A percentile compares a stretch with the other conserved stretches of the same genome.
Conservation (phyloP, 2,113 vertebrate species). For the Myrmecophaga tridactyla region DNA sequence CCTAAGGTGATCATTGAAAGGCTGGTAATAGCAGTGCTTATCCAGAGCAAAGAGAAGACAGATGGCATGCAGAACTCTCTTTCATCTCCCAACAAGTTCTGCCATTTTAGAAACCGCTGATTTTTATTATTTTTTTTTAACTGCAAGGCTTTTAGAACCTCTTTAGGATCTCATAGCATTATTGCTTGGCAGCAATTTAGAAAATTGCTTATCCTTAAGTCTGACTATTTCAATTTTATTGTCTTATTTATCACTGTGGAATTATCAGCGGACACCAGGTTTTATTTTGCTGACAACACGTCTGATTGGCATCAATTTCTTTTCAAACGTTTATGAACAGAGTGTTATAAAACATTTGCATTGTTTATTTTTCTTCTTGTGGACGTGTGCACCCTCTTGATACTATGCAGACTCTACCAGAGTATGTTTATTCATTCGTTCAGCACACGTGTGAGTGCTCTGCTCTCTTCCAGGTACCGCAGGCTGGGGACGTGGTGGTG, state of each 20-base stretch:
- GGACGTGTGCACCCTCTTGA: neutral
- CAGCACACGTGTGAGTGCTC: neutral
- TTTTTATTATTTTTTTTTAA: too few species aligned
- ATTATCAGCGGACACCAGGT: neutral
- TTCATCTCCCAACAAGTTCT: neutral
- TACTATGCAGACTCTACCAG: neutral
- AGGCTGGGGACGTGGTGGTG: neutral
- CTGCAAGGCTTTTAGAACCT: neutral
- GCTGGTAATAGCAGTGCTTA: too few species aligned
- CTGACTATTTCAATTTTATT: neutral
- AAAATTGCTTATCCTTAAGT: neutral
- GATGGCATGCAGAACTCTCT: neutral
- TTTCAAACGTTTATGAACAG: neutral
- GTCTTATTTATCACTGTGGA: neutral
- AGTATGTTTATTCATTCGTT: neutral
- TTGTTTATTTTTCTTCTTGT: neutral
- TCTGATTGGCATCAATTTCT: neutral
- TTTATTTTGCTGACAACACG: neutral
- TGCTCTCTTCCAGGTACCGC: neutral
- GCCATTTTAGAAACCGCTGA: neutral
- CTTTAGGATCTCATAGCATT: neutral
- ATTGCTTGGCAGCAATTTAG: constrained; percentile 35
- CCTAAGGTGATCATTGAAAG: neutral
- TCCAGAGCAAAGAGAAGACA: neutral
- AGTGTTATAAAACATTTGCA: neutral